Evolutionary conservation across 2,797 vertebrate genomes (phyloP).

Genomic region (Allochrocebus solatus): DNA sequence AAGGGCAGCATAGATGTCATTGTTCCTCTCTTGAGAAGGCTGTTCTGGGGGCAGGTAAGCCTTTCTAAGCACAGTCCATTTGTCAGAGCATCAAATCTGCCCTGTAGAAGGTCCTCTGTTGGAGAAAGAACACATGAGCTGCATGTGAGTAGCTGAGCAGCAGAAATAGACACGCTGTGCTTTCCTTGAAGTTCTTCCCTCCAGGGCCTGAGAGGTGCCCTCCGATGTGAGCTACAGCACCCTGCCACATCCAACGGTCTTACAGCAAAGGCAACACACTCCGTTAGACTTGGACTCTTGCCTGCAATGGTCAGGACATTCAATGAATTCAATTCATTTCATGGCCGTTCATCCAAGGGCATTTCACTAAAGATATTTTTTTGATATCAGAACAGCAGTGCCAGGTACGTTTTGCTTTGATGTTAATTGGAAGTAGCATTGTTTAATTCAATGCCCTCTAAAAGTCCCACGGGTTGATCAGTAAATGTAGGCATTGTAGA

Average conservation of each 20-base stretch:
- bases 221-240: neutral
- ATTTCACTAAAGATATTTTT: neutral
- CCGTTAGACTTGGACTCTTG: constrained; percentile 43
- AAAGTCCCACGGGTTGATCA: neutral
- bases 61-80: neutral
- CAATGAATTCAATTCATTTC: neutral
- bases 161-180: fast-evolving
- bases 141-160: fast-evolving
- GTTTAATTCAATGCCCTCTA: neutral
- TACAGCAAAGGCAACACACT: constrained; percentile 8
- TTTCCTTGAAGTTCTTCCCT: neutral
- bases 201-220: neutral
- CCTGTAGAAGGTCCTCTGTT: neutral
- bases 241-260: neutral
- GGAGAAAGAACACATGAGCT: too few species aligned
- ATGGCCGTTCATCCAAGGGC: neutral
- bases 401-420: neutral
- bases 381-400: constrained; percentile 44
- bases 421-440: constrained; percentile 46
- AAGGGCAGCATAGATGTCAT: neutral
- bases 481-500: neutral
- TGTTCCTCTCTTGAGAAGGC: neutral
- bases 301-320: constrained; percentile 50
- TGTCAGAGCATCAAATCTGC: neutral
- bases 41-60: neutral